Base-by-base conservation (phyloP, 1,140 invertebrate genomes). In the Penaeus indicus region DNA sequence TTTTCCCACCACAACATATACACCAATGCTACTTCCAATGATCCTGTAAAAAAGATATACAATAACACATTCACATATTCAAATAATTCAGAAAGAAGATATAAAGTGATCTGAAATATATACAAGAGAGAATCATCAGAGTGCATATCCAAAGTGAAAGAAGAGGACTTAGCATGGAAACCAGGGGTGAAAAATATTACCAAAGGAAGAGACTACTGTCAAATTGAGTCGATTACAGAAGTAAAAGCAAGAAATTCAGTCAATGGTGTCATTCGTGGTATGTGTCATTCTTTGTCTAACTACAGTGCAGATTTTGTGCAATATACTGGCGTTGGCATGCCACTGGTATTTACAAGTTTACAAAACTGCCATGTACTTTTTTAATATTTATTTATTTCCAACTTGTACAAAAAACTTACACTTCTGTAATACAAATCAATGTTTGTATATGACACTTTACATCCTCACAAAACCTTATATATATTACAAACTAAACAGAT, bases 301-400 rank as follows among this genome's bases (percentile, higher is more conserved):
- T 84, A 84, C 22, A 54, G 82, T 84, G 82, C 82, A 69, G 22
- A 42, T 84, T 61, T 81, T 27, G 82, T 84, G 82, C 62, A 67
- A 67, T 38, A 84, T 67, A 42, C 42, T 84, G 42, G 64, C 82
- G 38, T 42, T 69, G 82, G 82, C 82, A 84, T 84, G 82, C 82
- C 63, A 69, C 64, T 84, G 64, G 62, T 84, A 69, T 84, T 84
- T 84, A 84, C 82, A 84, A 47, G 32, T n/a, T 47, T 80, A 80
- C 47, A 80, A 80, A 80, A 61, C n/a, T 80, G 47, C 19, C 19
- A 61, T 11, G 54, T 54, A 60, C 38, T 21, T 78, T 78, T 13
- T 27, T 27, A 38, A 27, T 77, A 54, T 27, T 77, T n/a, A 77
- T 80, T 80, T 80, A 84, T 84, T 84, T n/a, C 42, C 81, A 83